These are phyloP conservation scores for Hippopotamyrus pictus DNA, from an alignment of 2,797 vertebrate genomes.

Conservation along the genomic window DNA sequence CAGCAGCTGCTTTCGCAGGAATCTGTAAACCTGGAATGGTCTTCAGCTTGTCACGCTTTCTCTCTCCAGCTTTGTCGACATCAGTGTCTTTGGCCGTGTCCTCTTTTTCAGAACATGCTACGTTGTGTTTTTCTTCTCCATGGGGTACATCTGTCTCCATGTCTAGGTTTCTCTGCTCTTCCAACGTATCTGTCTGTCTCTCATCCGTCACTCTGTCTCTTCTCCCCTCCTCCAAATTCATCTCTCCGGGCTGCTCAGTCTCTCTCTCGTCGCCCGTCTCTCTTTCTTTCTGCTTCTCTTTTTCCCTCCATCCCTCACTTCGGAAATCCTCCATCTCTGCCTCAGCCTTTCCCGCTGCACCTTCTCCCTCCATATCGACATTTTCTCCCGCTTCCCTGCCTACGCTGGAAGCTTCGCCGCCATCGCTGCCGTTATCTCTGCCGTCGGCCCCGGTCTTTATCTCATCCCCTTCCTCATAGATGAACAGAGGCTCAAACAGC, in stretches of 20 bases:
- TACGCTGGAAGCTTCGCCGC: slow-evolving; percentile 25
- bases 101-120: slow-evolving; percentile 6
- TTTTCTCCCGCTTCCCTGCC: slow-evolving; percentile 19
- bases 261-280: slow-evolving; percentile 7
- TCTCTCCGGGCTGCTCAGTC: not conserved
- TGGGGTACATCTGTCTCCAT: not conserved
- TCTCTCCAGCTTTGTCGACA: slow-evolving; percentile 13
- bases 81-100: not conserved
- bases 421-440: slow-evolving; percentile 33
- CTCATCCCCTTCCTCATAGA: slow-evolving; percentile 53
- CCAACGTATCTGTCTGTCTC: not conserved
- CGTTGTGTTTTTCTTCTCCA: not conserved
- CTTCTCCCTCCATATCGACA: not conserved
- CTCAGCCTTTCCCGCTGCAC: slow-evolving; percentile 42
- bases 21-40: slow-evolving; percentile 31
- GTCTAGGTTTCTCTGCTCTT: not conserved
- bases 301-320: slow-evolving; percentile 21
- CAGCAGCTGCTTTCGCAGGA: slow-evolving; percentile 31
- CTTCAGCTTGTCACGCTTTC: slow-evolving; percentile 9
- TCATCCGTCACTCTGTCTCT: not conserved
- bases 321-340: slow-evolving; percentile 20
- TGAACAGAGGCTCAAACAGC: slow-evolving; percentile 49
- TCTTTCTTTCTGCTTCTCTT: not conserved
- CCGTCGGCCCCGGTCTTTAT: slow-evolving; percentile 22
- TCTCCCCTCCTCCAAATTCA: not conserved